Evolutionary conservation across 2,113 vertebrate genomes (phyloP), one percentile per base, ranked within the genome.

Genomic region (Gallinago jamesoni): DNA sequence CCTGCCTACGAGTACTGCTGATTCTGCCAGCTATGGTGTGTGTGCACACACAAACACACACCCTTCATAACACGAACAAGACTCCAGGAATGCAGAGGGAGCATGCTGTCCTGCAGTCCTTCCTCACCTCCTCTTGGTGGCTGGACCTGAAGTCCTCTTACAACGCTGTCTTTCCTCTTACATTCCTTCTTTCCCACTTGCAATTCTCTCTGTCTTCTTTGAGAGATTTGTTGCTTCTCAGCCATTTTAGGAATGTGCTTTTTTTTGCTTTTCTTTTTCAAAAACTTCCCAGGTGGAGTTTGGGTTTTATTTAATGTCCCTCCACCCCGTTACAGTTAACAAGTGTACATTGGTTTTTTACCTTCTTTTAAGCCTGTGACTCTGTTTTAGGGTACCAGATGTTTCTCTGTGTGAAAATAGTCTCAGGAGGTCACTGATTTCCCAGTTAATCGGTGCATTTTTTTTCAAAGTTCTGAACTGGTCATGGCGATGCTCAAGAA

Each of bases 351-450:
- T 62, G 13, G 3, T 87, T 93, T 82, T 79, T 41, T 39, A 53
- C n/a, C 31, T 87, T 13, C 6, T 85, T 90, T 88, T 70, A 88
- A 86, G 64, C n/a, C 43, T 63, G 4, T 60, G 37, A 55, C 60
- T 70, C 22, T 68, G 3, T 76, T 83, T 78, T 75, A 93, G 70
- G 63, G 37, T 21, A 45, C 64, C 85, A 92, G 76, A 64, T 95
- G 68, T 90, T 93, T 78, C 83, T 78, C 73, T 72, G 68, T 52
- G 67, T 67, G 60, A 64, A 81, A 93, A 84, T 9, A 84, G 27
- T 72, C 56, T 84, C 10, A 8, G 69, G 75, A 95, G 79, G 68
- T 57, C 8, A 0, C 25, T 89, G 64, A 72, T 88, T 94, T 95
- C 64, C 62, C 64, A 60, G 60, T 53, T 90, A 52, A 15, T 60